phyloP scores from a whole-genome alignment of 2,797 vertebrate species.

The Trachurus trachurus region DNA sequence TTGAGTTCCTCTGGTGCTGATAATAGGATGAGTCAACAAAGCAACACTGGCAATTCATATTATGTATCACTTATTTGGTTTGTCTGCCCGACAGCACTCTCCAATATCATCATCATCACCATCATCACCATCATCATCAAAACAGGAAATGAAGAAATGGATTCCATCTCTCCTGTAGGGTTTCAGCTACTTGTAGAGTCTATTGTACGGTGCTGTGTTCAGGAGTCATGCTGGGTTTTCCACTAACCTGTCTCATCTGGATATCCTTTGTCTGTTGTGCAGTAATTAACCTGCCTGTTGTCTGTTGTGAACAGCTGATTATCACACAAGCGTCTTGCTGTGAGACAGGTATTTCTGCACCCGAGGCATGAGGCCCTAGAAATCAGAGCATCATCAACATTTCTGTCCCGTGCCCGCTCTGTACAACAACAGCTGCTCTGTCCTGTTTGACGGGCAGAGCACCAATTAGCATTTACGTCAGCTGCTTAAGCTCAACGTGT shows the following conservation, averaged over 20 bases:
- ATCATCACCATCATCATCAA: not conserved
- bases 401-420: slow-evolving; percentile 19
- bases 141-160: slow-evolving; percentile 3
- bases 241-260: slow-evolving; percentile 14
- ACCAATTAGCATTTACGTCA: slow-evolving; percentile 51
- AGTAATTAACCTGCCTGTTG: slow-evolving; percentile 31
- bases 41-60: slow-evolving; percentile 19
- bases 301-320: slow-evolving; percentile 41
- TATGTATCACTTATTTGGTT: slow-evolving; percentile 12
- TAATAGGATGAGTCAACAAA: slow-evolving; percentile 9
- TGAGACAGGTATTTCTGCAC: slow-evolving; percentile 34
- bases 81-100: slow-evolving; percentile 1
- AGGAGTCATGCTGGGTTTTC: not conserved
- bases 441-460: slow-evolving; percentile 43
- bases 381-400: slow-evolving; percentile 33
- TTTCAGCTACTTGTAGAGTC: not conserved
- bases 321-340: slow-evolving; percentile 2
- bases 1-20: not conserved
- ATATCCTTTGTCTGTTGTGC: slow-evolving; percentile 3
- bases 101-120: not conserved
- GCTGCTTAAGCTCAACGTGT: slow-evolving; percentile 24
- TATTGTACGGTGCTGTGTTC: not conserved
- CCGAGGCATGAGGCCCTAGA: slow-evolving; percentile 12
- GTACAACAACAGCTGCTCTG: slow-evolving; percentile 57
- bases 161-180: not conserved